Evolutionary conservation across 2,113 vertebrate species (phyloP), one percentile per base, ranked within the genome.

Genomic region (Etheostoma spectabile): DNA sequence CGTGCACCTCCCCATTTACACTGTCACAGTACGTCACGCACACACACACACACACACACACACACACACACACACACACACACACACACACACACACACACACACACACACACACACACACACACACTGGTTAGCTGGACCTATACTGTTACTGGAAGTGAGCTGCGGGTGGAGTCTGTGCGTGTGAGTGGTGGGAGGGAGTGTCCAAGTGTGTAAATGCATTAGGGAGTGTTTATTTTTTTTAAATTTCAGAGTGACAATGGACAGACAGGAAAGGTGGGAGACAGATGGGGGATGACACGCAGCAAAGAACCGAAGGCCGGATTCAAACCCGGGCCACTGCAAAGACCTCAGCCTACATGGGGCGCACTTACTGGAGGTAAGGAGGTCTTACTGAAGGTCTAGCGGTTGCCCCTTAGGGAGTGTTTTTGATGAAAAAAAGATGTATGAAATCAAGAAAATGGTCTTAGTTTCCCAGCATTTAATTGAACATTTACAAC

Each of bases 1-100:
- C 24, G 3, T 73, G 85, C 81, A 65, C 61, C 67, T 79, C 63
- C 61, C 64, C 78, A 79, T 90, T 88, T 63, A 90, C 83, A 79
- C 74, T 51, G 64, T 81, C 48, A 2, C 30, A 55, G 65, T 19
- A n/a, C 66, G 79, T 79, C 53, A 56, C 2, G 10, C 65, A 67
- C 65, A 64, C 42, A 8, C 73, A 27, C 49, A 45, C 64, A 65
- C 64, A 63, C 48, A 10, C 68, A 48, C 38, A 49, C 61, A 62
- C 65, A 59, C 38, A 16, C 68, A 48, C 48, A 49, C 55, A 62
- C 65, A 59, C 38, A 13, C 68, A 46, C 61, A 15, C 59, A 38
- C 33, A n/a, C n/a, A 64, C 61, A 27, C 27, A 27, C 27, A 27
- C 27, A 48, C 38, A 49, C 61, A 62, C 65, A 59, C 38, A 16